Conservation (phyloP, 2,797 vertebrate genomes). For the Alauda arvensis region DNA sequence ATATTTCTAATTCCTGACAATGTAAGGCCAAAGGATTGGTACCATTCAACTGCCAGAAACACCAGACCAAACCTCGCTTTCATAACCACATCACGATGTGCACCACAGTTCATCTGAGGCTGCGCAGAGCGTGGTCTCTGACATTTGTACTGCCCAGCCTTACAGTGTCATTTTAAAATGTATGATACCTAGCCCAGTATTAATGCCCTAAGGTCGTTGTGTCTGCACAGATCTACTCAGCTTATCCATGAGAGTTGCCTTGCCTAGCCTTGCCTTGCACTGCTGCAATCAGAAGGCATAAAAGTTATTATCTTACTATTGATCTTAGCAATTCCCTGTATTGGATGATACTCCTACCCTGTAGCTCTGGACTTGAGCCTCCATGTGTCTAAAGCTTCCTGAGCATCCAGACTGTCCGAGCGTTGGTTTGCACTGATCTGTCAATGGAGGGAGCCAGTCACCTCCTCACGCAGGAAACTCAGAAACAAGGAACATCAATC, state of each 20-base stretch:
- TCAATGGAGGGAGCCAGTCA: background rate
- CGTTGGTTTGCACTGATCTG: background rate
- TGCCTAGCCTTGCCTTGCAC: background rate
- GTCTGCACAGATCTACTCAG: background rate
- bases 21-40: fast-evolving
- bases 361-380: background rate
- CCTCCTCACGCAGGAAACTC: background rate
- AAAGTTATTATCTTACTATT: background rate
- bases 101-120: background rate
- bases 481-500: background rate
- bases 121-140: background rate
- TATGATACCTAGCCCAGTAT: background rate
- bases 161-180: background rate
- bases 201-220: background rate
- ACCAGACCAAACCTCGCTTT: background rate
- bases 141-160: background rate
- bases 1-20: background rate
- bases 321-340: background rate
- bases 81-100: background rate
- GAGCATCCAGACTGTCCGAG: background rate
- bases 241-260: background rate
- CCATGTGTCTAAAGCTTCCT: background rate
- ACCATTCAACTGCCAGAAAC: background rate
- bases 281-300: background rate
- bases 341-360: background rate